These are phyloP conservation scores for Nematolebias whitei DNA, from an alignment of 2,113 vertebrate genomes.

Conservation along the genomic window DNA sequence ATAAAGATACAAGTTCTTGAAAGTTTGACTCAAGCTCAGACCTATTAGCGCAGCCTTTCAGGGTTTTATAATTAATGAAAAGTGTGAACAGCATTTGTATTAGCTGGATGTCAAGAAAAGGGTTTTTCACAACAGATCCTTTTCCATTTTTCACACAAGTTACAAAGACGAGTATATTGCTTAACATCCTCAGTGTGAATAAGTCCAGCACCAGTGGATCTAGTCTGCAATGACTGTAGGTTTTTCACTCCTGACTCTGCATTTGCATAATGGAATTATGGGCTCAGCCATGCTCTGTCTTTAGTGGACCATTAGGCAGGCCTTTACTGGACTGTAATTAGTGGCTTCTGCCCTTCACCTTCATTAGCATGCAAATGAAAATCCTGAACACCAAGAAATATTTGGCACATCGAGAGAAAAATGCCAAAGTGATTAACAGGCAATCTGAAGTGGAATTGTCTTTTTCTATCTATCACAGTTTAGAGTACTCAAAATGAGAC, in stretches of 20 bases:
- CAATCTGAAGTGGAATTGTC: constrained; percentile 75
- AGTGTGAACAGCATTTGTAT: no score
- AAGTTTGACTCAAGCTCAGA: no score
- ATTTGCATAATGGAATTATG: constrained; percentile 97
- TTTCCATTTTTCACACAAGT: constrained; percentile 29
- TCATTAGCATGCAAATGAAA: constrained; percentile 97
- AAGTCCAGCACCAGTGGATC: constrained; percentile 68
- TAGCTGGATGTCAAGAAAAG: constrained; percentile 20
- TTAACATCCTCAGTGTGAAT: constrained; percentile 39
- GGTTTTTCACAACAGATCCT: constrained; percentile 7
- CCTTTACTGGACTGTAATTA: constrained; percentile 92
- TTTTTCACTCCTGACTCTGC: constrained; percentile 79
- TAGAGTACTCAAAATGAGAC: constrained; percentile 67
- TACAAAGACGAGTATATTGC: constrained; percentile 43
- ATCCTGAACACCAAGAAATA: constrained; percentile 83
- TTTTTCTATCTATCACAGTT: constrained; percentile 73
- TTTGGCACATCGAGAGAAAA: constrained; percentile 81
- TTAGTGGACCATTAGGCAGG: constrained; percentile 89
- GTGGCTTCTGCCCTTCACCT: constrained; percentile 93
- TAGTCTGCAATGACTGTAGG: constrained; percentile 82
- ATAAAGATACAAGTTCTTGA: no score
- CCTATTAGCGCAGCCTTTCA: no score
- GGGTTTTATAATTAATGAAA: no score
- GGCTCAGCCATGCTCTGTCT: constrained; percentile 86
- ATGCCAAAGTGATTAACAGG: constrained; percentile 83